These are phyloP conservation scores for Tanaodytes sp. DNA, from an alignment of 2,888 invertebrate genomes.

Conservation along the genomic window DNA sequence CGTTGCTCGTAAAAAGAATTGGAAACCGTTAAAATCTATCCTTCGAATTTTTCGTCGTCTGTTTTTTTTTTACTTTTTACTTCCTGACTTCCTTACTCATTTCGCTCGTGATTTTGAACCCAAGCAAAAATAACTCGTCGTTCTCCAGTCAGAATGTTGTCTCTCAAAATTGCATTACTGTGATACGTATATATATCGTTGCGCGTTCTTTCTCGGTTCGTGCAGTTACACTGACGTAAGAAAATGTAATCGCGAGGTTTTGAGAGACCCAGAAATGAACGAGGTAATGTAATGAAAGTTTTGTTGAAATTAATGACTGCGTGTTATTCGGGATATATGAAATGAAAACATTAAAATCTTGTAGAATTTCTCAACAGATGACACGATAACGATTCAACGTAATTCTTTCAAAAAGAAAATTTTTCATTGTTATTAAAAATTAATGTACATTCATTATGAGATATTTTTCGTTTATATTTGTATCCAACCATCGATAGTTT, in stretches of 20 bases:
- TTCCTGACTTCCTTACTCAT: constrained; percentile 20
- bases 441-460: too few relatives aligned
- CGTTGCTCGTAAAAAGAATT: too few relatives aligned
- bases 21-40: too few relatives aligned
- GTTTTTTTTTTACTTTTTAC: constrained; percentile 28
- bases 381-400: too few relatives aligned
- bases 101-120: constrained; percentile 38
- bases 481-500: too few relatives aligned
- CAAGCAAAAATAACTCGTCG: constrained; percentile 61
- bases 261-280: background rate
- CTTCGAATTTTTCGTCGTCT: too few relatives aligned
- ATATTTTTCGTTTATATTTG: too few relatives aligned
- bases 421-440: too few relatives aligned
- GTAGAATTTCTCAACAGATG: too few relatives aligned
- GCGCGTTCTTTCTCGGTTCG: constrained; percentile 39
- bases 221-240: constrained; percentile 5
- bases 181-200: constrained; percentile 53
- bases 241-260: constrained; percentile 16
- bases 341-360: too few relatives aligned
- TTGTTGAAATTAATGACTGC: constrained; percentile 23
- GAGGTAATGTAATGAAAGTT: background rate
- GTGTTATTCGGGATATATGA: constrained; percentile 1
- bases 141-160: constrained; percentile 61
- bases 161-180: constrained; percentile 63
- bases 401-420: too few relatives aligned